A percentile compares a stretch with the other conserved stretches of the same genome.
Evolutionary conservation across 2,113 vertebrate genomes (phyloP).

Genomic region (Scolopax mira): DNA sequence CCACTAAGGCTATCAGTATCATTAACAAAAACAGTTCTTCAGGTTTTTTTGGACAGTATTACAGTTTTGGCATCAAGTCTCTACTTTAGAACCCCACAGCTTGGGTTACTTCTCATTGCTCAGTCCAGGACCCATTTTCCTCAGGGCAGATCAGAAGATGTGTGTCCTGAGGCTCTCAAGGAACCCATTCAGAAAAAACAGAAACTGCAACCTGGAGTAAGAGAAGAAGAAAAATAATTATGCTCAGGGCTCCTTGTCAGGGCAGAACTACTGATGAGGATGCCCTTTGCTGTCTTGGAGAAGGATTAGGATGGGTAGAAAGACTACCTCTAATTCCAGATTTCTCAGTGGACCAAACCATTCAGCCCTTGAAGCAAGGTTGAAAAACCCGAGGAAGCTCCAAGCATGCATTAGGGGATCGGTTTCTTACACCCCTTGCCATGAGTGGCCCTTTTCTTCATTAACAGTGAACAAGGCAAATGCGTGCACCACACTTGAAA

Average conservation of each 20-base stretch:
- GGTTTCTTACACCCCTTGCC: neutral
- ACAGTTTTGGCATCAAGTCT: neutral
- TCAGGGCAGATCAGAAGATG: neutral
- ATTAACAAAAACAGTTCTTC: neutral
- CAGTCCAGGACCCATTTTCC: neutral
- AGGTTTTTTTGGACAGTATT: neutral
- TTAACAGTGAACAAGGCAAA: neutral
- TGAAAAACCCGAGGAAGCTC: neutral
- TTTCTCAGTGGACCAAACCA: neutral
- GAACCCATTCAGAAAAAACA: neutral
- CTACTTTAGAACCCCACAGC: neutral
- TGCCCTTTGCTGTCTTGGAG: neutral
- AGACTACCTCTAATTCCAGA: neutral
- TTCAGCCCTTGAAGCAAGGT: neutral
- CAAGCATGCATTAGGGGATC: neutral
- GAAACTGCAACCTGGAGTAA: neutral
- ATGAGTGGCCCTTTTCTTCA: rapidly evolving
- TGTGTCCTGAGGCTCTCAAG: neutral
- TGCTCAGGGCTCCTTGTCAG: neutral
- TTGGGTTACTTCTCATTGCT: neutral
- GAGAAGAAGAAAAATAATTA: neutral
- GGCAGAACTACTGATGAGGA: neutral
- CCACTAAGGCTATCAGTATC: neutral
- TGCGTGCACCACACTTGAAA: too few species aligned
- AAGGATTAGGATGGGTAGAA: neutral